Evolutionary conservation across 1,140 invertebrate genomes (phyloP).

Genomic region (Aphelinus atriplicis): DNA sequence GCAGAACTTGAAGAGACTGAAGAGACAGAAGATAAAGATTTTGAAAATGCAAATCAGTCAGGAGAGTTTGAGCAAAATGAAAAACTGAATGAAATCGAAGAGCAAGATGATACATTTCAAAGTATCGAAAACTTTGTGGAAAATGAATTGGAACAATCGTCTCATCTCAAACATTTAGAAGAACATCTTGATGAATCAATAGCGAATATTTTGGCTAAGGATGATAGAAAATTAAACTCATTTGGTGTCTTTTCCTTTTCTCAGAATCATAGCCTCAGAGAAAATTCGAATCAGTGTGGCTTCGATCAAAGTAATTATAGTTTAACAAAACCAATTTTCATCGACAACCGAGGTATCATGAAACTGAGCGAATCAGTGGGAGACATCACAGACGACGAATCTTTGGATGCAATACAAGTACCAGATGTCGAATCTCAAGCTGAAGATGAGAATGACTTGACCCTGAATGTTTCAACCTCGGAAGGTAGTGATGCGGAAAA

Average conservation of each 20-base stretch:
- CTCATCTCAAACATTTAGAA: no score
- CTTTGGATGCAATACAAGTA: conserved; percentile 37
- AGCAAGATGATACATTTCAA: conserved; percentile 50
- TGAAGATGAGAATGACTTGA: conserved; percentile 35
- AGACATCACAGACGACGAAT: conserved; percentile 61
- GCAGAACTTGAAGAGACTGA: no score
- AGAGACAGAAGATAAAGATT: neutral
- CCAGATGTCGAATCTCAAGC: conserved; percentile 9
- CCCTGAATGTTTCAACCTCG: conserved; percentile 49
- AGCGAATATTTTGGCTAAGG: no score
- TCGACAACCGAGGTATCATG: conserved; percentile 25
- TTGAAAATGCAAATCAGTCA: neutral
- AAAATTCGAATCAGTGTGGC: no score
- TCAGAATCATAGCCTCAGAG: no score
- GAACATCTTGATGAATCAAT: no score
- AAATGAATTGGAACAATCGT: neutral
- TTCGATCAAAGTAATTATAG: neutral
- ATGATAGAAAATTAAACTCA: no score
- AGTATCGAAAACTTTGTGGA: conserved; percentile 46
- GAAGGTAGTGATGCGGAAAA: conserved; percentile 1
- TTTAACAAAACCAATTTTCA: conserved; percentile 32
- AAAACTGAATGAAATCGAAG: conserved; percentile 30
- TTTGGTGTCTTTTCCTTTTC: no score
- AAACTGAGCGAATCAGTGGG: conserved; percentile 32
- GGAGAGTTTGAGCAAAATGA: conserved; percentile 6